phyloP scores from a whole-genome alignment of 2,113 vertebrate species.

The Struthio camelus region DNA sequence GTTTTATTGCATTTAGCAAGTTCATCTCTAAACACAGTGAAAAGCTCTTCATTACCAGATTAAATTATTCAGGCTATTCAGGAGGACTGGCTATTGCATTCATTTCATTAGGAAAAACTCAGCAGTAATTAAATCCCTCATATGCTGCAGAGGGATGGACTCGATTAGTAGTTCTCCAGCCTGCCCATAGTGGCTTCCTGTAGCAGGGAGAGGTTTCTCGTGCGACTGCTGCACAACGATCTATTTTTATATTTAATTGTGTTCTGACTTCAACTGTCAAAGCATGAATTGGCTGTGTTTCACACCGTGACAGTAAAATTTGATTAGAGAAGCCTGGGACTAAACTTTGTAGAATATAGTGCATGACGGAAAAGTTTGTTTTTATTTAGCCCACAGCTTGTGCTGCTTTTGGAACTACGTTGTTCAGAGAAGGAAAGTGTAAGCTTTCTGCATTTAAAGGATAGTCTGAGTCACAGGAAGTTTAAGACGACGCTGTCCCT shows the following conservation, averaged over 20 bases:
- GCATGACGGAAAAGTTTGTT: not conserved
- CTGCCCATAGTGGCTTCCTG: not conserved
- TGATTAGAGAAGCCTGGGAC: not conserved
- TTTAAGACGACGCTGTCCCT: not conserved
- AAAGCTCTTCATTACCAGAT: not conserved
- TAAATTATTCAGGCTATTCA: not conserved
- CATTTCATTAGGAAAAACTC: conserved; percentile 23
- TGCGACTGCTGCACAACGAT: accelerated
- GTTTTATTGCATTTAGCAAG: not conserved
- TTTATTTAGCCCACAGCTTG: not conserved
- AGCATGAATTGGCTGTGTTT: not conserved
- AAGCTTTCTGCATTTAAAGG: not conserved
- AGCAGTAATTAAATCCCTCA: not conserved
- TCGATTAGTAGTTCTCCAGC: not conserved
- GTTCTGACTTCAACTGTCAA: not conserved
- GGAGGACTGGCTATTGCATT: not conserved
- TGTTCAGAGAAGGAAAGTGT: not conserved
- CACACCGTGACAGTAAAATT: not conserved
- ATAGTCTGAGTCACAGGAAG: not conserved
- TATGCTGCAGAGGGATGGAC: not conserved
- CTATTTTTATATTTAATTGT: not conserved
- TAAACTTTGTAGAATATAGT: not conserved
- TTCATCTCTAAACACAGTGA: not conserved
- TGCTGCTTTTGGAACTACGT: not conserved
- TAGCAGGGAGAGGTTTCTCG: not conserved